phyloP scores from a whole-genome alignment of 2,113 vertebrate genomes.

The Periophthalmodon schlosseri region DNA sequence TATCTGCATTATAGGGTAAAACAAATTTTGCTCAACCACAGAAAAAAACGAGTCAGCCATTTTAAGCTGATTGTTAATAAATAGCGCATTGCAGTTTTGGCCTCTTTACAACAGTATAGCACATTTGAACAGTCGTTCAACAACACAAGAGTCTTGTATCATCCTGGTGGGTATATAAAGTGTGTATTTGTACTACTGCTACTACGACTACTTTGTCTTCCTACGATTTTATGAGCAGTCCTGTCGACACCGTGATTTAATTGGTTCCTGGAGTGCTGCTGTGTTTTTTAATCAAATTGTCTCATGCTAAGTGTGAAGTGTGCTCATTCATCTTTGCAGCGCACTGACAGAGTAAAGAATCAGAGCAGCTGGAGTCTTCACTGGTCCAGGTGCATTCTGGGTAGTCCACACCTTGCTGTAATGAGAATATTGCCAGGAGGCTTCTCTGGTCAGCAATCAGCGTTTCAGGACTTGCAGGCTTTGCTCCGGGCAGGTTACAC shows the following conservation, averaged over 20 bases:
- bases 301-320: slow-evolving; percentile 16
- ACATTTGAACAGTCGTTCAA: neutral
- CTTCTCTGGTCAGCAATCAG: slow-evolving; percentile 40
- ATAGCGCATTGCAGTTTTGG: too few species aligned
- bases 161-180: slow-evolving; percentile 43
- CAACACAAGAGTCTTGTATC: slow-evolving; percentile 31
- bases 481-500: slow-evolving; percentile 39
- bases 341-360: slow-evolving; percentile 14
- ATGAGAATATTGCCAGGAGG: slow-evolving; percentile 58
- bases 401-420: slow-evolving; percentile 35
- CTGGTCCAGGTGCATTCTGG: slow-evolving; percentile 37
- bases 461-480: slow-evolving; percentile 30
- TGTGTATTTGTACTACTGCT: slow-evolving; percentile 23
- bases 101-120: neutral
- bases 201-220: neutral
- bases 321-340: slow-evolving; percentile 11
- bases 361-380: slow-evolving; percentile 9
- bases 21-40: too few species aligned
- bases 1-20: too few species aligned
- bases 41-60: too few species aligned
- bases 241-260: slow-evolving; percentile 41
- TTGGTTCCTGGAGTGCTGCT: slow-evolving; percentile 35
- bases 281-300: slow-evolving; percentile 44
- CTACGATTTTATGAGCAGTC: slow-evolving; percentile 20
- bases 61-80: too few species aligned